These are phyloP conservation scores for Pyrgilauda ruficollis DNA, from an alignment of 2,113 vertebrate species.

Conservation along the genomic window DNA sequence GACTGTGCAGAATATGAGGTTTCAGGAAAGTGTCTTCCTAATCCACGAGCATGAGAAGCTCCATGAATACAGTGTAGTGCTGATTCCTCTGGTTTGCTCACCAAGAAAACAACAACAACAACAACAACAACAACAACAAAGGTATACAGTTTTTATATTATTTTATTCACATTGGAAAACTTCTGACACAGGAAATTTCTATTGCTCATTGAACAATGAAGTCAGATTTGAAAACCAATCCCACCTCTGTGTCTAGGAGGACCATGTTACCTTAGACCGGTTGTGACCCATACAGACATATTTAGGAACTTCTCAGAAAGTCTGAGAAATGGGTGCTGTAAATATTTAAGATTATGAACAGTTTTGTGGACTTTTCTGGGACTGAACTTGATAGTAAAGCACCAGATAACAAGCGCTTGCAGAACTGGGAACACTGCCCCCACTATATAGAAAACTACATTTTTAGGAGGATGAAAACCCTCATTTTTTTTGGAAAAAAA, in stretches of 20 bases:
- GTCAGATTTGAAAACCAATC: background rate
- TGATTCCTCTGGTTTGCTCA: background rate
- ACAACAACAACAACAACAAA: background rate
- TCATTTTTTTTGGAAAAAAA: background rate
- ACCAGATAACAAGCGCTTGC: background rate
- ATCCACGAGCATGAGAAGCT: accelerated
- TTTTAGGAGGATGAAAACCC: background rate
- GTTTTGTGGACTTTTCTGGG: background rate
- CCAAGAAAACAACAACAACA: background rate
- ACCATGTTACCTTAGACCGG: background rate
- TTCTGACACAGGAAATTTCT: background rate
- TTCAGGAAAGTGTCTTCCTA: background rate
- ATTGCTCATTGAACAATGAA: background rate
- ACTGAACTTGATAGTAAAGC: background rate
- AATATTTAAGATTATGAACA: background rate
- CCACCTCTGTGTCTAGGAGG: background rate
- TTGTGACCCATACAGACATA: background rate
- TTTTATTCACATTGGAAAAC: background rate
- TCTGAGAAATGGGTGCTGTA: background rate
- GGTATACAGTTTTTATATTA: accelerated
- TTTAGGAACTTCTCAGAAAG: background rate
- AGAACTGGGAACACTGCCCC: background rate
- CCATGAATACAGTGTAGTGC: background rate
- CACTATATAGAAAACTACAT: background rate
- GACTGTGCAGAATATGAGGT: background rate